phyloP scores from a whole-genome alignment of 2,797 vertebrate genomes.

The Hydrocynus forskahlii region DNA sequence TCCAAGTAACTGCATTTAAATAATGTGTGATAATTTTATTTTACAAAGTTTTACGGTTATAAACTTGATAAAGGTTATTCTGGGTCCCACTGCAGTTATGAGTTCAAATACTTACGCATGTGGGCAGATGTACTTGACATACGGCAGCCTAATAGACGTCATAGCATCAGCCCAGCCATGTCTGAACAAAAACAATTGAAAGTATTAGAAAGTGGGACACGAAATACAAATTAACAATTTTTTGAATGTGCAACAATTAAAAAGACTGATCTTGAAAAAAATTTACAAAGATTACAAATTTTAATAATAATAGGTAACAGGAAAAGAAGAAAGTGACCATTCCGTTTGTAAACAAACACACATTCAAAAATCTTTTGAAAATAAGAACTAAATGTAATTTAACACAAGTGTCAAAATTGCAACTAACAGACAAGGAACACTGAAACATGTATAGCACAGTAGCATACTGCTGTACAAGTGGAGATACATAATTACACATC shows the following conservation, averaged over 20 bases:
- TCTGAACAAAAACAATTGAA: conserved; percentile 71
- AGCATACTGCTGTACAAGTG: too few species aligned
- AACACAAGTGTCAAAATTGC: not conserved
- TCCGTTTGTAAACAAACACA: too few species aligned
- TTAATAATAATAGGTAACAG: not conserved
- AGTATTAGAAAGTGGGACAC: conserved; percentile 5
- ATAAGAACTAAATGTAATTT: not conserved
- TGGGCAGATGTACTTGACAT: conserved; percentile 97
- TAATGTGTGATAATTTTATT: not conserved
- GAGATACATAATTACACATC: not conserved
- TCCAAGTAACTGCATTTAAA: not conserved
- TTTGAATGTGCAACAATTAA: not conserved
- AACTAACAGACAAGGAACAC: not conserved
- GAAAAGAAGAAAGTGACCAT: not conserved
- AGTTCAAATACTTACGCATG: conserved; percentile 86
- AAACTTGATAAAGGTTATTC: not conserved
- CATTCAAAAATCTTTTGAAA: not conserved
- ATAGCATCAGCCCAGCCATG: conserved; percentile 93
- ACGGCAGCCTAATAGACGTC: conserved; percentile 87
- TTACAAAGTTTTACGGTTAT: not conserved
- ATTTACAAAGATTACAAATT: not conserved
- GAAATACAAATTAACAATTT: not conserved
- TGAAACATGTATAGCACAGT: not conserved
- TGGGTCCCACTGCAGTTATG: not conserved
- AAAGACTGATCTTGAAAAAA: not conserved